These are phyloP conservation scores for Eristalis arbustorum DNA, from an alignment of 2,888 invertebrate genomes.

Conservation along the genomic window DNA sequence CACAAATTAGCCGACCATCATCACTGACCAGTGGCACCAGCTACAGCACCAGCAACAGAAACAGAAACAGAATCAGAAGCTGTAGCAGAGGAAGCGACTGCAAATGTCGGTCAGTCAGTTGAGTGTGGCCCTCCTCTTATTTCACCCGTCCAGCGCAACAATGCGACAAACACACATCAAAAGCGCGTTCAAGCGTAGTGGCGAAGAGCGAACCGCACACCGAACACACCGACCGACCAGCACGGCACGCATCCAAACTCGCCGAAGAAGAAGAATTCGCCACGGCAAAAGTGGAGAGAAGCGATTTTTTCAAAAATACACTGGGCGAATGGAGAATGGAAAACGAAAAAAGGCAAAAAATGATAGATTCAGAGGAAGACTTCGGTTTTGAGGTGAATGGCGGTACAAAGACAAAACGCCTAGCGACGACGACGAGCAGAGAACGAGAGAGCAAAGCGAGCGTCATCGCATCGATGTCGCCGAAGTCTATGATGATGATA, in stretches of 20 bases:
- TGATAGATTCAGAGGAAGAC: too few species aligned
- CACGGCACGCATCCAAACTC: slow-evolving; percentile 55
- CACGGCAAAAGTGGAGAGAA: slow-evolving; percentile 22
- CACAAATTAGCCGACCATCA: too few species aligned
- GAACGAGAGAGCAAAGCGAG: slow-evolving; percentile 33
- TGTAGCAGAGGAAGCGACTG: not conserved
- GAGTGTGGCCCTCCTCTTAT: slow-evolving; percentile 5
- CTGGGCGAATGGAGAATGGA: not conserved
- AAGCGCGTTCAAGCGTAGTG: slow-evolving; percentile 61
- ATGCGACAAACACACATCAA: slow-evolving; percentile 55
- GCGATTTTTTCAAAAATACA: slow-evolving; percentile 18
- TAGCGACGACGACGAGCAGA: not conserved
- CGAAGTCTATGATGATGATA: slow-evolving; percentile 25
- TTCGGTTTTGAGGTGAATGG: not conserved
- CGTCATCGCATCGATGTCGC: slow-evolving; percentile 17
- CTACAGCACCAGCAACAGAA: not conserved
- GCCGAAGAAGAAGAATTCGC: slow-evolving; percentile 51
- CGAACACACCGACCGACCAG: slow-evolving; percentile 13
- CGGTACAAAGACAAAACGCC: not conserved
- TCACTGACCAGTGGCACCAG: not conserved
- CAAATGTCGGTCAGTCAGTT: not conserved
- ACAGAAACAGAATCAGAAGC: not conserved
- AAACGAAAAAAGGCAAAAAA: not conserved
- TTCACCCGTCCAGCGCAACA: slow-evolving; percentile 35
- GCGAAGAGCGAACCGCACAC: slow-evolving; percentile 22